These are phyloP conservation scores for Pogonomyrmex californicus DNA, from an alignment of 1,140 invertebrate genomes.

Conservation along the genomic window DNA sequence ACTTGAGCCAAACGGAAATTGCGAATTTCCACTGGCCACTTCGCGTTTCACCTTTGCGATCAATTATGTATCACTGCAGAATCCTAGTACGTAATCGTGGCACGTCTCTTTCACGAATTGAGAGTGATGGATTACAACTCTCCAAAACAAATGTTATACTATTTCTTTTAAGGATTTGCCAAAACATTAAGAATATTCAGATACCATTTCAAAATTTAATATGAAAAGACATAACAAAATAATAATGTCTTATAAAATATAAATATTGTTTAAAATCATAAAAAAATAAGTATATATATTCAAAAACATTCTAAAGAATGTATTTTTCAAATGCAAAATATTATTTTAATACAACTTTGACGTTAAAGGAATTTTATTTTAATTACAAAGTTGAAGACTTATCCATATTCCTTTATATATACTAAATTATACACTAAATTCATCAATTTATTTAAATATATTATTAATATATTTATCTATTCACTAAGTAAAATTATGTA, in stretches of 20 bases:
- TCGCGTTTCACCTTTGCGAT: slow-evolving; percentile 20
- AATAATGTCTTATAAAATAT: background rate
- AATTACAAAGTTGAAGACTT: background rate
- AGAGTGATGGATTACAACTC: background rate
- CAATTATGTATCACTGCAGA: slow-evolving; percentile 36
- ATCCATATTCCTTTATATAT: background rate
- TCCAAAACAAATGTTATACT: slow-evolving; percentile 1
- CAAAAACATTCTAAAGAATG: background rate
- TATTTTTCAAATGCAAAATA: background rate
- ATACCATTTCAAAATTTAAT: background rate
- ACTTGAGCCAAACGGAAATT: slow-evolving; percentile 32
- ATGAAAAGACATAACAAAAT: background rate
- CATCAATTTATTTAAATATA: background rate
- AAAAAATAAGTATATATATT: background rate
- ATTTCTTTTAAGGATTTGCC: background rate
- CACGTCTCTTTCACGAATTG: background rate
- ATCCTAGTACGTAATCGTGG: background rate
- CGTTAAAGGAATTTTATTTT: background rate
- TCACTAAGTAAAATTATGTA: background rate
- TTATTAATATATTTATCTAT: background rate
- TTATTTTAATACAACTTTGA: background rate
- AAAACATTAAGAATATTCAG: background rate
- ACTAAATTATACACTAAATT: background rate
- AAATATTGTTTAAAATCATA: background rate
- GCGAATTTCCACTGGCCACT: slow-evolving; percentile 36